Evolutionary conservation across 2,113 vertebrate genomes (phyloP), one percentile per base, ranked within the genome.

Genomic region (Dicentrarchus labrax): DNA sequence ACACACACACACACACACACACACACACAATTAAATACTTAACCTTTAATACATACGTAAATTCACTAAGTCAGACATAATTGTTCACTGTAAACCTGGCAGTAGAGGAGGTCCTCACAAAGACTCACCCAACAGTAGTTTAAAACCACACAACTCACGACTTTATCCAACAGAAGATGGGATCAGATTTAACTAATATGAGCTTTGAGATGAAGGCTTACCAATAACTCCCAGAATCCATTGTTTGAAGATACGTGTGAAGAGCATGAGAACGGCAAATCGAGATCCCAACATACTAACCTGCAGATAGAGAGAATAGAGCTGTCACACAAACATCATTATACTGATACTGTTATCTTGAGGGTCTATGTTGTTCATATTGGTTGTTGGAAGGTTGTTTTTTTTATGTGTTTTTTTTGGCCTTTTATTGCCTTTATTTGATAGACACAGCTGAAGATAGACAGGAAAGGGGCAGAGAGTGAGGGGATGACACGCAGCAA

Each of bases 191-290:
- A 38, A 21, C 17, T 61, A 62, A 39, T 13, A 69, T 3, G 21
- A 56, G 38, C 8, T 72, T 47, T 24, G 12, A 59, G 24, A 41
- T 51, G 16, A 76, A 39, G 21, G 70, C 96, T 95, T 76, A 97
- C 97, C 96, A 74, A 94, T 94, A 10, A 96, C 95, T 21, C 94
- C 96, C 0, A 96, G 93, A 30, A 96, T 90, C 96, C 97, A 97
- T 59, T 95, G 92, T 30, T 91, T 94, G 90, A 97, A 96, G 41
- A 93, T 91, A 12, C 92, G 94, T 80, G 95, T 94, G 85, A 98
- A 98, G 48, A 97, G 94, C 74, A 94, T 94, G 72, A 97, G 91
- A 38, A 96, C 93, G 62, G 96, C 92, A 43, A 96, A 91, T 3
- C 97, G 94, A 13, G 96, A 94, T 0, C 95, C 96, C 85, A 97